Evolutionary conservation across 2,888 invertebrate genomes (phyloP).

Genomic region (Himalopsyche anomala): DNA sequence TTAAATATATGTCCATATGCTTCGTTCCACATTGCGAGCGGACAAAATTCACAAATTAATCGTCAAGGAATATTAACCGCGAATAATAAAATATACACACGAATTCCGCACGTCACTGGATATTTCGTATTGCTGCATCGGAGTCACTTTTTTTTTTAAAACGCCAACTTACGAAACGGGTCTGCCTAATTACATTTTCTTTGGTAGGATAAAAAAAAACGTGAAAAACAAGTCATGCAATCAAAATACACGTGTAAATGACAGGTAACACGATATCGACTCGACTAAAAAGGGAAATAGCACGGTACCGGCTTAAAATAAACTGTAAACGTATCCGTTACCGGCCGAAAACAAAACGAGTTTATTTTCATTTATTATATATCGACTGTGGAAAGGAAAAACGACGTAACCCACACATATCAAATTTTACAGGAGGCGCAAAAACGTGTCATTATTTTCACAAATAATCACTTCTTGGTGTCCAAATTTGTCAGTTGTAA

Average conservation of each 20-base stretch:
- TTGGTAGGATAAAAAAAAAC: neutral
- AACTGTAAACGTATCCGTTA: neutral
- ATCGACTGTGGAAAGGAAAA: no score
- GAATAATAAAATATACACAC: no score
- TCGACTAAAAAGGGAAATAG: neutral
- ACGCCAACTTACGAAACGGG: neutral
- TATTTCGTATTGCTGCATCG: neutral
- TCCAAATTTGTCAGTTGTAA: no score
- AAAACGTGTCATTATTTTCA: no score
- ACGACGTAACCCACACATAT: no score
- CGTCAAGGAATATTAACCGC: no score
- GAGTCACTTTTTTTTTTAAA: neutral
- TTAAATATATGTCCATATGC: no score
- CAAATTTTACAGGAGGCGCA: no score
- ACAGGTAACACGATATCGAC: neutral
- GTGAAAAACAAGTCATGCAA: conserved; percentile 7
- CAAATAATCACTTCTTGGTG: no score
- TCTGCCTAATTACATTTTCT: conserved; percentile 4
- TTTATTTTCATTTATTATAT: neutral
- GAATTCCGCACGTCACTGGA: no score
- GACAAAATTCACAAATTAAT: no score
- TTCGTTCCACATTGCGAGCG: no score
- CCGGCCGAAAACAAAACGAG: neutral
- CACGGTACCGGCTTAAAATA: neutral
- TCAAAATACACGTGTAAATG: conserved; percentile 28